Evolutionary conservation across 2,888 invertebrate species (phyloP), one percentile per base, ranked within the genome.

Genomic region (Lasioglossum malachurum): DNA sequence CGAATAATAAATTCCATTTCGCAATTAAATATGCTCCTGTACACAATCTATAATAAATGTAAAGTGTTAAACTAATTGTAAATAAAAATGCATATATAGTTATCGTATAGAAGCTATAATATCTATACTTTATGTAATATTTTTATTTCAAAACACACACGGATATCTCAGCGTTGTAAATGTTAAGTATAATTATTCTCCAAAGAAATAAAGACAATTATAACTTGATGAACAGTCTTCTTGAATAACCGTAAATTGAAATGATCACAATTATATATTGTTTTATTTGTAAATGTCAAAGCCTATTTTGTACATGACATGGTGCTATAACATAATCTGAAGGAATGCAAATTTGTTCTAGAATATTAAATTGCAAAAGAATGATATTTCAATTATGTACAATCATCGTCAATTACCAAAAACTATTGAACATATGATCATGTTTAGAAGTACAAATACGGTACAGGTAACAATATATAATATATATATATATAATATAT

Each of bases 281-380:
- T 80, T 88, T 89, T 87, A 87, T 87, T 90, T 72, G 46, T 81
- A 87, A 76, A 83, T 83, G 79, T 80, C 41, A 84, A 91, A 87
- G 87, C 86, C 82, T 87, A 83, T 85, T 91, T 91, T 91, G 91
- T 91, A 90, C 91, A 90, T 90, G 84, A 86, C 87, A 87, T 78
- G 89, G 90, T 91, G 91, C 91, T 91, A 87, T 89, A 90, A 90
- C 81, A 80, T 86, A 89, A 88, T 67, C 35, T 79, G 74, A 84
- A 86, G 89, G 89, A 91, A 91, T 91, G 91, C 86, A 85, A 86
- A 67, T 84, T 89, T 38, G 27, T 75, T 75, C 73, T 90, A 87
- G 60, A 81, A 71, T 86, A 86, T 86, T 80, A 74, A 76, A 89
- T 75, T 57, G 71, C 38, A 71, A 79, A 77, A 77, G 12, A 78